phyloP scores from a whole-genome alignment of 1,140 invertebrate species.

The Brachionus plicatilis region DNA sequence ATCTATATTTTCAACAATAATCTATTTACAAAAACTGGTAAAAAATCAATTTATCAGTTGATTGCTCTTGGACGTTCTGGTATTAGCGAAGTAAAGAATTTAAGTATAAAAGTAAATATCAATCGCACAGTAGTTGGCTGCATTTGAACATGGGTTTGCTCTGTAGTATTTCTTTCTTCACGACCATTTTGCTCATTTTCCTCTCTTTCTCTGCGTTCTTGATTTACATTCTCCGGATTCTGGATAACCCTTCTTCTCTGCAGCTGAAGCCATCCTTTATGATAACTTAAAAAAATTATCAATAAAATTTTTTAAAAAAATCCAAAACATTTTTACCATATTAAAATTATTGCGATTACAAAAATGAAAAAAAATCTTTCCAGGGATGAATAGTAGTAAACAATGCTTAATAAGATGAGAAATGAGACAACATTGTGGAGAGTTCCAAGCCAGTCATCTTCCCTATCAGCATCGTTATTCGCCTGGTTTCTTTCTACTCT shows the following conservation, averaged over 20 bases:
- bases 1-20: not conserved
- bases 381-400: slow-evolving; percentile 31
- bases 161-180: not conserved
- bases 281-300: not conserved
- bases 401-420: slow-evolving; percentile 17
- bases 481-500: slow-evolving; percentile 3
- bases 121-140: not conserved
- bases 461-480: slow-evolving; percentile 16
- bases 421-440: slow-evolving; percentile 37
- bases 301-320: not conserved
- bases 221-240: not conserved
- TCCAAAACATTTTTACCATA: slow-evolving; percentile 2
- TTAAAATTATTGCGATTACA: not conserved
- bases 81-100: slow-evolving; percentile 36
- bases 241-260: slow-evolving; percentile 17
- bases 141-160: not conserved
- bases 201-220: not conserved
- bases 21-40: not conserved
- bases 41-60: not conserved
- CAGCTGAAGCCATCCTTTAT: slow-evolving; percentile 18
- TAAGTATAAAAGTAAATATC: not conserved
- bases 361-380: slow-evolving; percentile 33
- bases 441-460: slow-evolving; percentile 37
- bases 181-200: not conserved
- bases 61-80: slow-evolving; percentile 21